Evolutionary conservation across 2,797 vertebrate species (phyloP), one percentile per base, ranked within the genome.

Genomic region (Tamandua tetradactyla): DNA sequence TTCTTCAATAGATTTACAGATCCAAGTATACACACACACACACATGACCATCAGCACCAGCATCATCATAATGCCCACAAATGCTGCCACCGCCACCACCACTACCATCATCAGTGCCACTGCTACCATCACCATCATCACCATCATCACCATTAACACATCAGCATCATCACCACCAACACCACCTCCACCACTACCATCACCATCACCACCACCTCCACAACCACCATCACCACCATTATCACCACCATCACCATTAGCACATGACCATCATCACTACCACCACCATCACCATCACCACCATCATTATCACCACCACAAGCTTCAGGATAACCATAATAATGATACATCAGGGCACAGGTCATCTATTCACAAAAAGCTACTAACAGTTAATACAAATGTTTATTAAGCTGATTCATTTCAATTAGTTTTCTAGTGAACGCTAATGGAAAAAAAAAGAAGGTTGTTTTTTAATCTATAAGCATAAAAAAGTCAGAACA

Each of bases 1-100:
- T 94, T 94, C 91, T 96, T 96, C 68, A 91, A 85, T 94, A 55
- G 13, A 20, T 37, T 25, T 84, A 78, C 47, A 80, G 72, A 71
- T 37, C 40, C 37, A 30, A 44, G 5, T 27, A 20, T 68, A 87
- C 42, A 88, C n/a, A 55, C 37, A 75, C 47, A 37, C 8, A 12
- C 11, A 47, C 55, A 52, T 7, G 10, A 7, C 23, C 25, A 27
- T 0, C 37, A n/a, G 15, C 83, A 44, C 18, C 47, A 55, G 15
- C 20, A 55, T 18, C 52, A 55, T 17, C 15, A 55, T 18, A 18
- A 18, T 17, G 5, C 5, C 49, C 49, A 15, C 52, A 17, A 55
- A 17, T 52, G 17, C 52, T 55, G 52, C 52, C 15, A 52, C 52
- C 5, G 17, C 20, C 20, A 20, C 5, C 55, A 55, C 55, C 55